phyloP scores from a whole-genome alignment of 1,140 invertebrate species.

The Zophobas morio region DNA sequence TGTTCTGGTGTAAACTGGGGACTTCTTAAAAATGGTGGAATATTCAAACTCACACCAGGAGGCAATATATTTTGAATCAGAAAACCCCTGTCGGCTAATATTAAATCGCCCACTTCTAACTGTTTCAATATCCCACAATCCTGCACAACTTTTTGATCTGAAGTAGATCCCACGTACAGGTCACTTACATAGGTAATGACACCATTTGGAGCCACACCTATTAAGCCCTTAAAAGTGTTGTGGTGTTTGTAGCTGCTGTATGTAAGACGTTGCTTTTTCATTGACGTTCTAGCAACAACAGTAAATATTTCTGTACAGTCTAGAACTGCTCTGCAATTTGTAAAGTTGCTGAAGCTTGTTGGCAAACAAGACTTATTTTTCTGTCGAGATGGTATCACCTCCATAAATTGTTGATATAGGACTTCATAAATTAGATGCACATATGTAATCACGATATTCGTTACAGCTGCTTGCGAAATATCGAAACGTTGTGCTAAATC shows the following conservation, averaged over 20 bases:
- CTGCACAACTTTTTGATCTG: conserved; percentile 44
- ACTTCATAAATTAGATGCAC: conserved; percentile 39
- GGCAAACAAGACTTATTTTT: too few relatives aligned
- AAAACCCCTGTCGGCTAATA: conserved; percentile 14
- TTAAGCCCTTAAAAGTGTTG: too few relatives aligned
- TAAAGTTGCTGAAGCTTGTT: too few relatives aligned
- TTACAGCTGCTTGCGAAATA: too few relatives aligned
- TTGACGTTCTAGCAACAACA: conserved; percentile 41
- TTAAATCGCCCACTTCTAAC: too few relatives aligned
- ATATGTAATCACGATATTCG: conserved; percentile 32
- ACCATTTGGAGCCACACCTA: too few relatives aligned
- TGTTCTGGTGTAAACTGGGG: not conserved
- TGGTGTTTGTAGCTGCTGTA: too few relatives aligned
- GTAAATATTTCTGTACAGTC: too few relatives aligned
- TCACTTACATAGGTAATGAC: too few relatives aligned
- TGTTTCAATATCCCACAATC: conserved; percentile 36
- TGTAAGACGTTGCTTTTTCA: conserved; percentile 6
- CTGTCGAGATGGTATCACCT: conserved; percentile 37
- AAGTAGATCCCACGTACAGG: conserved; percentile 10
- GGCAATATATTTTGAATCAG: conserved; percentile 47
- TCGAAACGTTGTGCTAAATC: too few relatives aligned
- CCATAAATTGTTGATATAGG: conserved; percentile 46
- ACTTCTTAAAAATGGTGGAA: not conserved
- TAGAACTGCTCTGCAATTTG: too few relatives aligned
- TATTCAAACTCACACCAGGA: too few relatives aligned